Base-by-base conservation (phyloP, 2,888 invertebrate species). In the Xylota segnis region DNA sequence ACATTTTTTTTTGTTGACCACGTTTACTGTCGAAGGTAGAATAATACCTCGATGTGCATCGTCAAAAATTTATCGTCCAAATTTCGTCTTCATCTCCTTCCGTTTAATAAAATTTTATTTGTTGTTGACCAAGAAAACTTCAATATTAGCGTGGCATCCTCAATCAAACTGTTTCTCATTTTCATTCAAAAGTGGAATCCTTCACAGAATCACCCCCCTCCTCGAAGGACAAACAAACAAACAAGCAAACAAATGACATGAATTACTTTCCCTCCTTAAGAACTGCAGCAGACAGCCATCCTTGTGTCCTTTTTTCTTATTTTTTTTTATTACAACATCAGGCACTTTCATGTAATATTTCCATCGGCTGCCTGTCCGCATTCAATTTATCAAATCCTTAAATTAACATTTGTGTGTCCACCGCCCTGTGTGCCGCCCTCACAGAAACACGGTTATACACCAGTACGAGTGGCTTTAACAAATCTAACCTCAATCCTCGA, bases 321-420 rank as follows among this genome's bases (percentile, higher is more conserved):
- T 23, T 23, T 23, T 23, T 23, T 23, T 23, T 23, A 2, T 37
- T 59, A 65, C 61, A 83, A 74, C 70, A 54, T 72, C 59, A 66
- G 54, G 37, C 76, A 65, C 58, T 65, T 58, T 54, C 12, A 54
- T 14, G 54, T 70, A 82, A 63, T 59, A 47, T 77, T 61, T 78
- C 61, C 71, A 81, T 71, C 52, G 84, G 75, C 78, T 29, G n/a
- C 52, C 45, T 52, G 75, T 84, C 84, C 75, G 81, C 71, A 86
- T 86, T 86, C 81, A 86, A 76, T 84, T 84, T 81, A 81, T 81
- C 84, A 81, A 81, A 81, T 81, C 50, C 71, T 76, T 86, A 76
- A 86, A 81, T 86, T 86, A 81, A 63, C 84, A 86, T 81, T 86
- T 81, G 81, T 71, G 70, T 47, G 65, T 45, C 59, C 34, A 12